Percentiles rank a stretch among this genome's conserved stretches.
phyloP scores from a whole-genome alignment of 2,888 invertebrate species.

The Calameuta idolon region DNA sequence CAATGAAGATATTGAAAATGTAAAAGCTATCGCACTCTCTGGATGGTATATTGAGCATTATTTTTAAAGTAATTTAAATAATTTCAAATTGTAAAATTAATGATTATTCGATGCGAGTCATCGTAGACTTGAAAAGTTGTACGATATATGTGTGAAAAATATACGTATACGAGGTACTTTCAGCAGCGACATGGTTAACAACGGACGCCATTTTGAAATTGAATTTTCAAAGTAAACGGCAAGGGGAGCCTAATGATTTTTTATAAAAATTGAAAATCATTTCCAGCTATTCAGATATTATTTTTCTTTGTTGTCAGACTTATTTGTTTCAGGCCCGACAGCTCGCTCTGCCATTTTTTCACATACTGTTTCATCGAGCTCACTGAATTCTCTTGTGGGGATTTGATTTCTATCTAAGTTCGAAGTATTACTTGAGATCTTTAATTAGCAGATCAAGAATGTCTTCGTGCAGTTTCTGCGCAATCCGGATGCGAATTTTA shows the following conservation, averaged over 20 bases:
- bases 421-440: neutral
- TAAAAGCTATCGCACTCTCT: neutral
- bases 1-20: neutral
- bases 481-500: neutral
- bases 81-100: neutral
- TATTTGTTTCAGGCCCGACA: conserved; percentile 10
- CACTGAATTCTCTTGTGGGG: neutral
- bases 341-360: neutral
- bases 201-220: neutral
- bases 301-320: conserved; percentile 11
- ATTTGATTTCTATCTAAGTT: neutral
- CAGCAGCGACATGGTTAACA: neutral
- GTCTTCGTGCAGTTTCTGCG: neutral
- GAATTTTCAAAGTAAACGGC: neutral
- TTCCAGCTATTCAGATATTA: neutral
- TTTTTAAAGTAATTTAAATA: neutral
- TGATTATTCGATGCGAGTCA: neutral
- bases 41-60: neutral
- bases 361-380: neutral
- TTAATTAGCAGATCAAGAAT: neutral
- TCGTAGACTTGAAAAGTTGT: neutral
- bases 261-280: neutral
- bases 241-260: neutral
- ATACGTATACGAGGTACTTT: neutral
- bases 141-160: neutral